Conservation (phyloP, 1,140 invertebrate species). For the Meloidogyne chitwoodi region DNA sequence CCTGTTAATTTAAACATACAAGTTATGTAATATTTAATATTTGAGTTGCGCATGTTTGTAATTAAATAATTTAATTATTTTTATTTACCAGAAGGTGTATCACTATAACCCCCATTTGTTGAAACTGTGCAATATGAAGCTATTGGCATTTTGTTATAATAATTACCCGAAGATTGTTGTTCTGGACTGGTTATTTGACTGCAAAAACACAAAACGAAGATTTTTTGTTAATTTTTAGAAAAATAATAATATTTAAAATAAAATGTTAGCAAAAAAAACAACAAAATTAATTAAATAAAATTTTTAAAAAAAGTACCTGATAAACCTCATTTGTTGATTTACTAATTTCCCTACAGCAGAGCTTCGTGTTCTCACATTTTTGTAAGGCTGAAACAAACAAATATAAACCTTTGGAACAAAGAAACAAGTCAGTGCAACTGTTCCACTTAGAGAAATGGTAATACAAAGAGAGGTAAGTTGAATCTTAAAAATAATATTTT, state of each 20-base stretch:
- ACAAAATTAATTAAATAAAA: not conserved
- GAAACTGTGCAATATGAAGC: not conserved
- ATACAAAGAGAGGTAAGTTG: slow-evolving; percentile 66
- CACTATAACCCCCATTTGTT: not conserved
- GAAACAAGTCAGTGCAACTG: slow-evolving; percentile 65
- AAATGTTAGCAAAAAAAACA: not conserved
- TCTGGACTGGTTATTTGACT: slow-evolving; percentile 17
- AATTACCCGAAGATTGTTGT: not conserved
- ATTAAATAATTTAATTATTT: not conserved
- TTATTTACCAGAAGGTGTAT: not conserved
- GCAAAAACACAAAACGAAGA: slow-evolving; percentile 1
- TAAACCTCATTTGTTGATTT: slow-evolving; percentile 60
- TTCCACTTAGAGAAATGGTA: slow-evolving; percentile 64
- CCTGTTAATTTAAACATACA: too few relatives aligned
- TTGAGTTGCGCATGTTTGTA: not conserved
- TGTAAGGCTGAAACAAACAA: slow-evolving; percentile 69
- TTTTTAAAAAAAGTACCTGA: slow-evolving; percentile 41
- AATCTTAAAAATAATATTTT: slow-evolving; percentile 63
- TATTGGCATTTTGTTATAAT: not conserved
- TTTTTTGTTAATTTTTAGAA: too few relatives aligned
- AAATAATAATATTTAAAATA: not conserved
- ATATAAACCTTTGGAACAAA: slow-evolving; percentile 69
- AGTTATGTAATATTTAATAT: too few relatives aligned
- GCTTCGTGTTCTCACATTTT: slow-evolving; percentile 65
- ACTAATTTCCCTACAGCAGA: slow-evolving; percentile 59